Evolutionary conservation across 2,797 vertebrate species (phyloP).

Genomic region (Yasuhikotakia modesta): DNA sequence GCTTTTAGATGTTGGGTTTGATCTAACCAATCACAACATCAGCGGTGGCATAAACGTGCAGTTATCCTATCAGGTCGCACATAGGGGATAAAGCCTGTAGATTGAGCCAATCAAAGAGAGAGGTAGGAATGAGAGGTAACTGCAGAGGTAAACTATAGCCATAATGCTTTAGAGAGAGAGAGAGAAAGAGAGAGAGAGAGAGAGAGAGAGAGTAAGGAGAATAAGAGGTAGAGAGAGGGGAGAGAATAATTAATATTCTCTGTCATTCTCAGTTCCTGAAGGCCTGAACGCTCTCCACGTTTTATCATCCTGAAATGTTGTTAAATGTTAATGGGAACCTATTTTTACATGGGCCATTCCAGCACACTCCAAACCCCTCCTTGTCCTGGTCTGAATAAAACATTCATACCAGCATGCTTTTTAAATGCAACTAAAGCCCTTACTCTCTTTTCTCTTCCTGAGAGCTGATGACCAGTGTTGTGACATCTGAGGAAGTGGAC

Average conservation of each 20-base stretch:
- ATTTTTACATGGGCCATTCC: slow-evolving; percentile 57
- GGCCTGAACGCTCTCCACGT: slow-evolving; percentile 34
- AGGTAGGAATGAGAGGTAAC: slow-evolving; percentile 1
- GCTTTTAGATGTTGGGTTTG: slow-evolving; percentile 10
- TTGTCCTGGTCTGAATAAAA: slow-evolving; percentile 12
- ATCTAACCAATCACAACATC: slow-evolving; percentile 6
- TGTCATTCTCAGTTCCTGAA: slow-evolving; percentile 40
- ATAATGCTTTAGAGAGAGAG: slow-evolving; percentile 11
- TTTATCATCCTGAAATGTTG: slow-evolving; percentile 55
- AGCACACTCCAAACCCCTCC: slow-evolving; percentile 26
- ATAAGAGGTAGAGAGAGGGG: too few relatives aligned
- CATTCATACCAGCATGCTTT: slow-evolving; percentile 23
- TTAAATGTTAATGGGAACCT: slow-evolving; percentile 59
- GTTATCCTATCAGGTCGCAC: not conserved
- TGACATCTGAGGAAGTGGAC: not conserved
- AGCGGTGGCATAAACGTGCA: not conserved
- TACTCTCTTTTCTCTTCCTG: not conserved
- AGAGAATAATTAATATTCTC: slow-evolving; percentile 48
- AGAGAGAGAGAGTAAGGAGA: too few relatives aligned
- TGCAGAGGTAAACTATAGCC: slow-evolving; percentile 24
- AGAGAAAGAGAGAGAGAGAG: not conserved
- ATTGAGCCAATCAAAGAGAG: slow-evolving; percentile 4
- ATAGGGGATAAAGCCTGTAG: not conserved
- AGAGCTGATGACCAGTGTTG: not conserved
- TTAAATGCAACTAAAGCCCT: not conserved